Base-by-base conservation (phyloP, 2,797 vertebrate species). In the Hybognathus amarus region DNA sequence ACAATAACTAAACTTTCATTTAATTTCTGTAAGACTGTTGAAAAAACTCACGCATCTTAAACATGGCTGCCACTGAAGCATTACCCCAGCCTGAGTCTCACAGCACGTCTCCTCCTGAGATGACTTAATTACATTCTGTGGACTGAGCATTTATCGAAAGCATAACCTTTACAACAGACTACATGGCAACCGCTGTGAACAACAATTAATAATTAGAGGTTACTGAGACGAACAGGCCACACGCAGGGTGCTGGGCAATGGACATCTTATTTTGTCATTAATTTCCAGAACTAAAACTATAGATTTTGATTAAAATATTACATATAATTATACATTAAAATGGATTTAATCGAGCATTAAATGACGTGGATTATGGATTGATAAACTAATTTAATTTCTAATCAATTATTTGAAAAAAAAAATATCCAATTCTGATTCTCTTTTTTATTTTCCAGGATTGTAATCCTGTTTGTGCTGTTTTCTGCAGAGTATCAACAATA, bases 101-200 rank as follows among this genome's bases (percentile, higher is more conserved):
- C 85, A 87, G 86, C 87, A 87, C 73, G 85, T 74, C 64, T 73
- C 82, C 84, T 76, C 59, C 79, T 67, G 24, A 83, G 82, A 88
- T 85, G 85, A 89, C 87, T 89, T 88, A 86, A 88, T 89, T 88
- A 89, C 79, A 82, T 66, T 89, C 76, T 84, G 70, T 76, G 84
- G 83, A 76, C 75, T 68, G 70, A 87, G 68, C 85, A 68, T 87
- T 86, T 79, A 88, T 87, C 63, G 81, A 56, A 85, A 79, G 83
- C 85, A 70, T 82, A 88, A 79, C 83, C 70, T 85, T 79, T 83
- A 84, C 82, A 89, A 89, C 87, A 71, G 84, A 88, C 80, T 85
- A 85, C 87, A 85, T 66, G 79, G 79, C 77, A 77, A 86, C 87
- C 66, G 83, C 88, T 78, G 87, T 81, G 84, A 83, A 63, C 82